These are phyloP conservation scores for Steatornis caripensis DNA, from an alignment of 2,113 vertebrate species.

Conservation along the genomic window DNA sequence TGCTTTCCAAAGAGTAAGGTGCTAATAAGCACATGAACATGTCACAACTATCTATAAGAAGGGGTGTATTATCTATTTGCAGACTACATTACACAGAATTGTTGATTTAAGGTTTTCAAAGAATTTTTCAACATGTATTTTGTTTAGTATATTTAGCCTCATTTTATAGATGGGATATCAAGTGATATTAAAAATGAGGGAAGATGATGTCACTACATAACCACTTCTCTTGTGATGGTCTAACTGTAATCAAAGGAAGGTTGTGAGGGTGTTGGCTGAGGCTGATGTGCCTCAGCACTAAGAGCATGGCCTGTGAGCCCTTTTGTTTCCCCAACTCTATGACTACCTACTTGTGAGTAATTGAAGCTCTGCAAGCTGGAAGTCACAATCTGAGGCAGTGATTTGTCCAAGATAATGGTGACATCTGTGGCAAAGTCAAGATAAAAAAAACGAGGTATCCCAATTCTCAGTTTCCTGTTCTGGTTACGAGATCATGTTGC, in stretches of 20 bases:
- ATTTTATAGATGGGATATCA: background rate
- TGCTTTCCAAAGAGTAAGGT: background rate
- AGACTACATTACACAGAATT: background rate
- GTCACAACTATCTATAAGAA: background rate
- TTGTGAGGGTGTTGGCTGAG: background rate
- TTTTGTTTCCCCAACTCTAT: background rate
- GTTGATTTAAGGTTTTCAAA: background rate
- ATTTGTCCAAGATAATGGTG: background rate
- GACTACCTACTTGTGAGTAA: background rate
- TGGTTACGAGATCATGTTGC: background rate
- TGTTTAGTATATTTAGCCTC: background rate
- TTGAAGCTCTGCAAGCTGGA: background rate
- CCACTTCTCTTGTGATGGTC: background rate
- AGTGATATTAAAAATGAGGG: background rate
- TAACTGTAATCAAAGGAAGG: background rate
- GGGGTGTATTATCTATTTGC: background rate
- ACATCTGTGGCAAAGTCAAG: background rate
- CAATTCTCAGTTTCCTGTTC: background rate
- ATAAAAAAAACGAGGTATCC: background rate
- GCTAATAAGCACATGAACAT: background rate
- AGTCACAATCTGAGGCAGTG: background rate
- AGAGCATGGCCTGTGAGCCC: background rate
- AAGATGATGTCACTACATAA: background rate
- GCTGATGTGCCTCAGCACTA: background rate
- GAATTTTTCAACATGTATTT: background rate